phyloP scores from a whole-genome alignment of 2,113 vertebrate genomes.

The Neogobius melanostomus region DNA sequence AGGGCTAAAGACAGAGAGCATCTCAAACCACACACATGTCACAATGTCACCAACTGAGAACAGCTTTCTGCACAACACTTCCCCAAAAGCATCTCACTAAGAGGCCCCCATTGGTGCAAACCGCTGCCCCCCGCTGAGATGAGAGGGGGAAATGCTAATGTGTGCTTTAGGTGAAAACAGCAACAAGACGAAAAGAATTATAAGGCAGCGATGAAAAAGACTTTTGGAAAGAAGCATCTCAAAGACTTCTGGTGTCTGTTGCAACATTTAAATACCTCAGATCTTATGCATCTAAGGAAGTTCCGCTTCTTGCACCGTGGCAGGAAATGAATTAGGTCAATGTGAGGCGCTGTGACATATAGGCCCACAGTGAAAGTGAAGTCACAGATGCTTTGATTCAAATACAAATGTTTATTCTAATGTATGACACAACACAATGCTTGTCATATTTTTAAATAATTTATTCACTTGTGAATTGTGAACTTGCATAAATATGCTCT shows the following conservation, averaged over 20 bases:
- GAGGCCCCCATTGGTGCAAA: background rate
- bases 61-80: conserved; percentile 37
- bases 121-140: no score
- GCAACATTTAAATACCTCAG: background rate
- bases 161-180: background rate
- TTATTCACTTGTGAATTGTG: background rate
- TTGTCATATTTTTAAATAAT: background rate
- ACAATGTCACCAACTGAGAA: conserved; percentile 17
- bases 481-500: background rate
- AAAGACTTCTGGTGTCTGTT: background rate
- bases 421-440: no score
- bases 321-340: background rate
- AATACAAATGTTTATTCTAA: no score
- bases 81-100: background rate
- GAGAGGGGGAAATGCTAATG: conserved; percentile 6
- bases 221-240: conserved; percentile 28
- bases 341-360: background rate
- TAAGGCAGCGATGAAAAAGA: conserved; percentile 16
- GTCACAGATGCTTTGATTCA: no score
- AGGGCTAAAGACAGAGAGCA: conserved; percentile 34
- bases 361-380: background rate
- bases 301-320: background rate
- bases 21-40: conserved; percentile 44
- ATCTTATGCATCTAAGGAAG: background rate
- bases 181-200: conserved; percentile 2